Base-by-base conservation (phyloP, 2,888 invertebrate species). In the Mimas tiliae region DNA sequence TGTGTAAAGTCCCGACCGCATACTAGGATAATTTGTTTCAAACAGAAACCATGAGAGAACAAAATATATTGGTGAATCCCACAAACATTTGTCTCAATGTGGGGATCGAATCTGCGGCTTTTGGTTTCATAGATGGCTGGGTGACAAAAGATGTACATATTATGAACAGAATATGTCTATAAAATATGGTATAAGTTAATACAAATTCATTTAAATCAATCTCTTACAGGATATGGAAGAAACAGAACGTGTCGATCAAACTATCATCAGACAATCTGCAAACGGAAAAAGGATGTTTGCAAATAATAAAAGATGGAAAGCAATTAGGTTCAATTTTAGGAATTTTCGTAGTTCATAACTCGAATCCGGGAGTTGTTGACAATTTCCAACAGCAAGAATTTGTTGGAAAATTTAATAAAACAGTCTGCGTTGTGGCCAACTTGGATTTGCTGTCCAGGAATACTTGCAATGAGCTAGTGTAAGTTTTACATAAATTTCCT, bases 321-420 rank as follows among this genome's bases (percentile, higher is more conserved):
- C 82, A 77, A 75, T 74, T 83, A n/a, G 87, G 87, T 33, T 73
- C 78, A 64, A 71, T 88, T 64, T 77, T 77, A 69, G 86, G 85
- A 67, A 79, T 88, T 68, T 87, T 86, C 68, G 70, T 87, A 66
- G 76, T 84, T 7, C 78, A 79, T 64, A 67, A 74, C 47, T 55
- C 38, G 38, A 64, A n/a, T 53, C 69, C 74, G 27, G 69, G 69
- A 58, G 51, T 65, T 53, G 50, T 65, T 53, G 71, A 68, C 47
- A 69, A 67, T 68, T 71, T 76, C 65, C 67, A 74, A 51, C 70
- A 71, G 58, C 67, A 73, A 63, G 72, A 76, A 58, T 79, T 83
- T 47, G 70, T 71, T 34, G 67, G 48, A 42, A 77, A 76, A 67
- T 83, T 80, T 68, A 81, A 83, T 72, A 78, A 81, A 52, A 78